Percentiles rank a stretch among this genome's conserved stretches.
Evolutionary conservation across 1,140 invertebrate genomes (phyloP).

Genomic region (Drosophila elegans): DNA sequence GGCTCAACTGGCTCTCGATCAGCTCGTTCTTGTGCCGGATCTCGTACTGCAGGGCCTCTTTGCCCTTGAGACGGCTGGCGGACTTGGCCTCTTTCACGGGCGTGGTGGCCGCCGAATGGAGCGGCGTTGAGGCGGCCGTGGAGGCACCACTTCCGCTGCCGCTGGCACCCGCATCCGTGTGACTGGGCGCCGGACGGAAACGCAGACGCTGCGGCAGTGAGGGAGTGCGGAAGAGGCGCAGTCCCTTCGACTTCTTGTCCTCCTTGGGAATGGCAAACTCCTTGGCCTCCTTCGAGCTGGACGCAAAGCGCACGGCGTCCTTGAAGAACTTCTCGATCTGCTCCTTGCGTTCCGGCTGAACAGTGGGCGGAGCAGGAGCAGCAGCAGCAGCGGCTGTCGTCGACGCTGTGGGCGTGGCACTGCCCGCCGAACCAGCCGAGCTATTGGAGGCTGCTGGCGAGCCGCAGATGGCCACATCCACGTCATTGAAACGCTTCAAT

Average conservation of each 20-base stretch:
- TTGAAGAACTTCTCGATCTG: conserved; percentile 84
- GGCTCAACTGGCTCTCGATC: conserved; percentile 76
- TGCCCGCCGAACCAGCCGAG: conserved; percentile 63
- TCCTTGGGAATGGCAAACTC: conserved; percentile 83
- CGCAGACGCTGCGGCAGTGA: conserved; percentile 82
- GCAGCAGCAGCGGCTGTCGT: conserved; percentile 18
- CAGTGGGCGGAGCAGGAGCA: conserved; percentile 31
- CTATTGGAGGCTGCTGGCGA: conserved; percentile 71
- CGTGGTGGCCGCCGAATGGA: conserved; percentile 76
- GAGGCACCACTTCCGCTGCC: conserved; percentile 50
- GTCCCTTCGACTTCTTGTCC: conserved; percentile 79
- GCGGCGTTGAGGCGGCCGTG: conserved; percentile 73
- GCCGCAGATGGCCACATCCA: conserved; percentile 71
- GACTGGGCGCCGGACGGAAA: conserved; percentile 72
- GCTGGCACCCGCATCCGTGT: conserved; percentile 31
- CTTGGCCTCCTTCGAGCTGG: conserved; percentile 78
- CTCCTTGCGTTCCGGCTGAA: conserved; percentile 74
- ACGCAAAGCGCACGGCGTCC: conserved; percentile 77
- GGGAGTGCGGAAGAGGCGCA: conserved; percentile 79
- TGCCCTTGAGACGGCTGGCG: conserved; percentile 74
- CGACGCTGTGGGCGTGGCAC: conserved; percentile 59
- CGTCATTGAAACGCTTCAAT: conserved; percentile 83
- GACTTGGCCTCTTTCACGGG: conserved; percentile 81
- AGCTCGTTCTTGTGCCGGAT: conserved; percentile 82
- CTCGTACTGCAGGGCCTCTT: conserved; percentile 82